Conservation (phyloP, 1,140 invertebrate species). For the Bilobella aurantiaca region DNA sequence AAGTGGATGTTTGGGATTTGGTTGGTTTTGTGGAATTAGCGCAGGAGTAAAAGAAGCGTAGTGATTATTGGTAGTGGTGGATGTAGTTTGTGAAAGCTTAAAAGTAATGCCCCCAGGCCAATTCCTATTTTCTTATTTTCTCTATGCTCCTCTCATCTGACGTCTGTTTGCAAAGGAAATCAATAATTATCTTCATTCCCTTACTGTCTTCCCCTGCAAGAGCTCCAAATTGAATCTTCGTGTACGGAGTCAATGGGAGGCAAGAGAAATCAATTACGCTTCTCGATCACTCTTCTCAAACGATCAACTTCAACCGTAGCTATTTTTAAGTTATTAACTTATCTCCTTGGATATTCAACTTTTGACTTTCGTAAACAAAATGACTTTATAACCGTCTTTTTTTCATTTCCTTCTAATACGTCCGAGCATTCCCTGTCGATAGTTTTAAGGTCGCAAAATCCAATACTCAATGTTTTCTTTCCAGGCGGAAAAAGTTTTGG, state of each 20-base stretch:
- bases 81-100: background rate
- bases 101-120: background rate
- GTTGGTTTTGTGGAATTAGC: too few relatives aligned
- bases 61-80: background rate
- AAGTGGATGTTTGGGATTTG: too few relatives aligned
- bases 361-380: too few relatives aligned
- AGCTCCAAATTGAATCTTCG: background rate
- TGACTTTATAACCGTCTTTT: too few relatives aligned
- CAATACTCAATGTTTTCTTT: too few relatives aligned
- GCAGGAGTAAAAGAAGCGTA: background rate
- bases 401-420: too few relatives aligned
- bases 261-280: background rate
- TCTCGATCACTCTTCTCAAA: background rate
- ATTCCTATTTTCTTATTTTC: background rate
- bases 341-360: background rate
- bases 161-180: background rate
- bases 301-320: background rate
- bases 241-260: background rate
- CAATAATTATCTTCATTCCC: background rate
- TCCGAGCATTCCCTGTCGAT: too few relatives aligned
- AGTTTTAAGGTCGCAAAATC: too few relatives aligned
- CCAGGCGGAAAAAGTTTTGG: too few relatives aligned
- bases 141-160: background rate
- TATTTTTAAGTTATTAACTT: background rate
- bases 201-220: background rate